Evolutionary conservation across 2,888 invertebrate genomes (phyloP), one percentile per base, ranked within the genome.

Genomic region (Graphium colonna): DNA sequence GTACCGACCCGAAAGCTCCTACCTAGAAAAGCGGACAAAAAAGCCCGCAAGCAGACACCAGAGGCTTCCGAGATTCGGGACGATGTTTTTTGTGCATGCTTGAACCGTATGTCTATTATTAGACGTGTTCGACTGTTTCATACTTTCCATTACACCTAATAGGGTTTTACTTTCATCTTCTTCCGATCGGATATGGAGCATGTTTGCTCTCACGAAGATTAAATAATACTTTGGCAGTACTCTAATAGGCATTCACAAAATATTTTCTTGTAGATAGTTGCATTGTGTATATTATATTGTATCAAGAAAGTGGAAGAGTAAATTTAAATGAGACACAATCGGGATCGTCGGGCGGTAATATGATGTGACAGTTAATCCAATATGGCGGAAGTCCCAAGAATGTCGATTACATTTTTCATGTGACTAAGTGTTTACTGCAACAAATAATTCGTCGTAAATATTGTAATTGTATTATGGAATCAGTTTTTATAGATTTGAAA

Each of bases 21-120:
- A 63, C 62, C 67, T 67, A 69, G 65, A 62, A 63, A 60, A 54
- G 62, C 59, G 58, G 65, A 74, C 64, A 80, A 79, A 80, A 83
- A 73, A 72, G 55, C 53, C 56, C 72, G 73, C 17, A 38, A 28
- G 16, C 71, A 74, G 75, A 66, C 66, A 46, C 18, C 17, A 71
- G 74, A 80, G 82, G 77, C 78, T 75, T 77, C 76, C 75, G 75
- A 77, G 70, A 73, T 77, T 82, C 70, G 77, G 80, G 79, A 75
- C 74, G 71, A 65, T 66, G 65, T 79, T 85, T 82, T 84, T 81
- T 81, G 75, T 79, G 58, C 60, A 63, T 68, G 66, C 77, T 75
- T 77, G 31, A 21, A 38, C 75, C 76, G 77, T 73, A 62, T 56
- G 57, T 57, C 78, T 82, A 81, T 78, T 81, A 82, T 82, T 84